Evolutionary conservation across 2,888 invertebrate genomes (phyloP).

Genomic region (Theristus sp.): DNA sequence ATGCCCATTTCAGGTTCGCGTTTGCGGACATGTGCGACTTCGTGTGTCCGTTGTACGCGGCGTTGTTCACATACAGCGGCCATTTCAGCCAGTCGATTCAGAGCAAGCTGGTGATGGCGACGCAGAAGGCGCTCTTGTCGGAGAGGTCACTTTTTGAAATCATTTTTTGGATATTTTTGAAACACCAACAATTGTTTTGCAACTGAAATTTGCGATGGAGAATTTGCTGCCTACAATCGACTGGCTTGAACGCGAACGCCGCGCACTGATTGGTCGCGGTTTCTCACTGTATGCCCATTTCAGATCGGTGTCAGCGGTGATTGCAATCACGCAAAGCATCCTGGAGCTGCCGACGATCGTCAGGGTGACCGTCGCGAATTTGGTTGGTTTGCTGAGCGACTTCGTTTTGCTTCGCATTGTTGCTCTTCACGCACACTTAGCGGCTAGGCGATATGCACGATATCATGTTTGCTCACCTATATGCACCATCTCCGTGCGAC

Average conservation of each 20-base stretch:
- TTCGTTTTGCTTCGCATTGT: background rate
- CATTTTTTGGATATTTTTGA: background rate
- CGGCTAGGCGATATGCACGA: too few species aligned
- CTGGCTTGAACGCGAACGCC: too few species aligned
- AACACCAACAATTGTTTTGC: too few species aligned
- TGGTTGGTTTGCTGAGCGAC: background rate
- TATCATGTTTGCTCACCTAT: too few species aligned
- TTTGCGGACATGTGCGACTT: background rate
- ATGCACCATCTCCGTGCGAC: too few species aligned
- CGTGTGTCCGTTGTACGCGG: background rate
- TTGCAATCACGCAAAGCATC: background rate
- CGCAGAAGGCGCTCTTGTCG: background rate
- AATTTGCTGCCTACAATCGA: too few species aligned
- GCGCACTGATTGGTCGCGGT: too few species aligned
- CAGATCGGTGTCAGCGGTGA: background rate
- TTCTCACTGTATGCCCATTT: too few species aligned
- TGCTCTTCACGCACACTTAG: background rate
- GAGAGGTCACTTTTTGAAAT: background rate
- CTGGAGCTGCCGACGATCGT: background rate
- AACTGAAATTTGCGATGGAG: too few species aligned
- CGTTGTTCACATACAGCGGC: background rate
- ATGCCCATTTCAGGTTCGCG: too few species aligned
- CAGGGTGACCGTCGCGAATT: background rate
- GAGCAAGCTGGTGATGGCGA: background rate
- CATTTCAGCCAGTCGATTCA: background rate